Base-by-base conservation (phyloP, 2,888 invertebrate species). In the Dolichomitus sp. region DNA sequence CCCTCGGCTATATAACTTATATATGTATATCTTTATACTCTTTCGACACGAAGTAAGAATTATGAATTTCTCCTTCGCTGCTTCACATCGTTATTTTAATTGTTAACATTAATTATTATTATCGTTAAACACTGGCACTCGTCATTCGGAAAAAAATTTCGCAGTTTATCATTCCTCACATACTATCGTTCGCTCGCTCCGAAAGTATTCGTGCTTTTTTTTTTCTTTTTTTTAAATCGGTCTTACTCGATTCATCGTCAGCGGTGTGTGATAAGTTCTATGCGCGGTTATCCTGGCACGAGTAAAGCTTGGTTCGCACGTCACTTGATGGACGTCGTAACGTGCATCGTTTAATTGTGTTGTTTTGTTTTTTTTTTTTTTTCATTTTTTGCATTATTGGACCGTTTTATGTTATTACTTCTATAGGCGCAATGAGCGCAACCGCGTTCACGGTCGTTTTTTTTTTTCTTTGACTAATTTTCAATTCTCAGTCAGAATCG, bases 91-190 rank as follows among this genome's bases (percentile, higher is more conserved):
- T 77, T 72, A 57, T 66, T 37, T 61, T 69, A 59, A 30, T 59
- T 37, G 37, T 48, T 37, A 54, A 57, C 37, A 68, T 66, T 68
- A 19, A 69, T 77, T 37, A 57, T 68, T 59, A 33, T 77, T 77
- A 66, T 66, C 75, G 14, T 66, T 66, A 70, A 33, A 78, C 70
- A 70, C 77, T 70, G 77, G 69, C 77, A 70, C 54, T 70, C 69
- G 30, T 68, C 77, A 70, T 78, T 70, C 63, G 11, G 37, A 63
- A 77, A 30, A 50, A 9, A 52, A 61, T 30, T 57, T 61, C 54
- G 42, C 50, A 17, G 6, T 63, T 33, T 27, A 42, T 27, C 48
- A 48, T 59, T 48, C 9, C 14, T 54, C 70, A 69, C 61, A 69
- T 61, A 61, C 37, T 37, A 19, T 70, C 63, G 27, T 19, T 40